Evolutionary conservation across 2,113 vertebrate species (phyloP), one percentile per base, ranked within the genome.

Genomic region (Paramisgurnus dabryanus): DNA sequence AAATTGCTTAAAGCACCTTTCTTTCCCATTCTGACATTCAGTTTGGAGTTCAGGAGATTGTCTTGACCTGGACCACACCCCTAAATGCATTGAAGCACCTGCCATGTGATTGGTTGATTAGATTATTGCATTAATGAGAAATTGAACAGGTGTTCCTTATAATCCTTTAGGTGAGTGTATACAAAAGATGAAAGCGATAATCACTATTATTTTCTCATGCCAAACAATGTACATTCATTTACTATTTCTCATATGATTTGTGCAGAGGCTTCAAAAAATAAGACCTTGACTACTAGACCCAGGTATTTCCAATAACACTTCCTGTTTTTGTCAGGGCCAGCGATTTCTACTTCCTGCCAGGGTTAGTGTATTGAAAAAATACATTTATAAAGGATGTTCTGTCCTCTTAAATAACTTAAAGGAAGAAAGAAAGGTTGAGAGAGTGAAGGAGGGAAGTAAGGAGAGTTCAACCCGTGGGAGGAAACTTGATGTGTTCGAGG

Each of bases 391-490:
- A 64, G 71, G 39, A 57, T 55, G 67, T 45, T 76, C n/a, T 60
- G 66, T 80, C 58, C 60, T 40, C 57, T 61, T 68, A 40, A 57
- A 70, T 64, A 75, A 63, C 79, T 41, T 4, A 58, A 27, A 67
- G 27, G 53, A 45, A 18, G 45, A 67, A 43, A 15, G 6, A 27
- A 63, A 73, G n/a, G n/a, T n/a, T 7, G 39, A 73, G 18, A 10
- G n/a, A 72, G 17, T 53, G n/a, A 11, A 58, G 11, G 39, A 66
- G 68, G 3, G 53, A 60, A 49, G 27, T 43, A 8, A 17, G 70
- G 65, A 45, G 61, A 67, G 45, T 76, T 50, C 50, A 75, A 8
- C 66, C 73, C 11, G 60, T 85, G 80, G 76, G 76, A 80, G 70
- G 80, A 50, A 82, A 39, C 39, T 72, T 11, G 3, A 12, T 49